These are phyloP conservation scores for Magallana angulata DNA, from an alignment of 1,140 invertebrate species.

Conservation along the genomic window DNA sequence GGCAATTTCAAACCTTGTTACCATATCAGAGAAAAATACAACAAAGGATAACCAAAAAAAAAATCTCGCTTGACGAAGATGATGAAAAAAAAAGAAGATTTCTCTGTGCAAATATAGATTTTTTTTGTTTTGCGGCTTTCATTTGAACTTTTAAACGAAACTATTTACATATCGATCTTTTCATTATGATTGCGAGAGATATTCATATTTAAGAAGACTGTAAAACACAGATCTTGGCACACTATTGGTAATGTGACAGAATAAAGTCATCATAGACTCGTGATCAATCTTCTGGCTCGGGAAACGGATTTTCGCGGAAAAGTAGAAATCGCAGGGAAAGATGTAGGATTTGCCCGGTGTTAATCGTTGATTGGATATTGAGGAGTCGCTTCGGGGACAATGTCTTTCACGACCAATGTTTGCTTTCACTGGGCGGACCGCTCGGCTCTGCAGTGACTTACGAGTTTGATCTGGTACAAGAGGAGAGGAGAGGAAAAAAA, in stretches of 20 bases:
- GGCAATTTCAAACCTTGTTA: neutral
- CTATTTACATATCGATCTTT: slow-evolving; percentile 25
- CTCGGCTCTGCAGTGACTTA: neutral
- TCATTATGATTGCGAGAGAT: slow-evolving; percentile 6
- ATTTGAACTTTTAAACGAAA: neutral
- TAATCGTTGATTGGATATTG: slow-evolving; percentile 33
- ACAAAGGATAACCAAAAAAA: neutral
- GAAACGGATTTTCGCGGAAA: neutral
- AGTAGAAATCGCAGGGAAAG: neutral
- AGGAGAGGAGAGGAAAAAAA: neutral
- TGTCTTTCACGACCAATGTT: slow-evolving; percentile 1
- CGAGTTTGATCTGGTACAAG: slow-evolving; percentile 15
- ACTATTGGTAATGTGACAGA: neutral
- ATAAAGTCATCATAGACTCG: neutral
- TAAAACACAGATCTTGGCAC: neutral
- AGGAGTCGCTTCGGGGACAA: slow-evolving; percentile 9
- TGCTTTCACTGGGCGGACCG: slow-evolving; percentile 16
- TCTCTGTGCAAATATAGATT: neutral
- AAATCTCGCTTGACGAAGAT: neutral
- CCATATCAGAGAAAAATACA: neutral
- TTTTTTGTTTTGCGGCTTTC: neutral
- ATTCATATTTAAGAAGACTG: neutral
- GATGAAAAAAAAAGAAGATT: neutral
- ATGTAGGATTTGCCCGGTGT: slow-evolving; percentile 10
- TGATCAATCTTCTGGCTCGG: slow-evolving; percentile 4